Conservation (phyloP, 2,888 invertebrate genomes). For the Tiliacea aurago region DNA sequence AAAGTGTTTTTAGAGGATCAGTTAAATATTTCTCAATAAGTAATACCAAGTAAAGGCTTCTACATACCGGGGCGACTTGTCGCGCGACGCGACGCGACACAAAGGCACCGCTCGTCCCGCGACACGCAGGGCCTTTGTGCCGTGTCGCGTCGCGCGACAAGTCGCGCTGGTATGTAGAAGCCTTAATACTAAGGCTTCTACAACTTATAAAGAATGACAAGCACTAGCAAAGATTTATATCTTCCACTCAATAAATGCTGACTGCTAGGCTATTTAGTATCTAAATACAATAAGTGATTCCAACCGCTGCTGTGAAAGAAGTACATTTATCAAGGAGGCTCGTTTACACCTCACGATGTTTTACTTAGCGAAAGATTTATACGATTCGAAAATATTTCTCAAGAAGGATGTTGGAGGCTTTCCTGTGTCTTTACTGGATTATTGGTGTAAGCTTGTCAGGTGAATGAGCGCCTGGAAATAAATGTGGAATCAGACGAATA, state of each 20-base stretch:
- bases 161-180: too few relatives aligned
- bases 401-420: conserved; percentile 6
- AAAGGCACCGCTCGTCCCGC: too few relatives aligned
- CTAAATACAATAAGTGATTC: conserved; percentile 61
- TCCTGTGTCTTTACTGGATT: conserved; percentile 27
- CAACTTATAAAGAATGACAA: conserved; percentile 12
- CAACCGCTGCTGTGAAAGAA: conserved; percentile 48
- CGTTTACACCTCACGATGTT: conserved; percentile 49
- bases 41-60: too few relatives aligned
- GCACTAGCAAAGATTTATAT: conserved; percentile 39
- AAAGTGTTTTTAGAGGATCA: too few relatives aligned
- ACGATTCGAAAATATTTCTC: not conserved
- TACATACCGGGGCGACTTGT: too few relatives aligned
- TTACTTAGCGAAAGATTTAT: conserved; percentile 5
- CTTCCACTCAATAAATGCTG: conserved; percentile 48
- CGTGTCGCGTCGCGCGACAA: too few relatives aligned
- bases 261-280: conserved; percentile 53
- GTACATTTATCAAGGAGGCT: conserved; percentile 57
- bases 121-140: too few relatives aligned
- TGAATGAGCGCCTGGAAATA: not conserved
- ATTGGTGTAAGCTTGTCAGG: conserved; percentile 14
- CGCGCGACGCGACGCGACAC: too few relatives aligned
- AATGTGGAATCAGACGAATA: not conserved
- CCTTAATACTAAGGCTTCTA: too few relatives aligned
- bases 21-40: too few relatives aligned